Base-by-base conservation (phyloP, 2,888 invertebrate species). In the Cremastinae sp. region DNA sequence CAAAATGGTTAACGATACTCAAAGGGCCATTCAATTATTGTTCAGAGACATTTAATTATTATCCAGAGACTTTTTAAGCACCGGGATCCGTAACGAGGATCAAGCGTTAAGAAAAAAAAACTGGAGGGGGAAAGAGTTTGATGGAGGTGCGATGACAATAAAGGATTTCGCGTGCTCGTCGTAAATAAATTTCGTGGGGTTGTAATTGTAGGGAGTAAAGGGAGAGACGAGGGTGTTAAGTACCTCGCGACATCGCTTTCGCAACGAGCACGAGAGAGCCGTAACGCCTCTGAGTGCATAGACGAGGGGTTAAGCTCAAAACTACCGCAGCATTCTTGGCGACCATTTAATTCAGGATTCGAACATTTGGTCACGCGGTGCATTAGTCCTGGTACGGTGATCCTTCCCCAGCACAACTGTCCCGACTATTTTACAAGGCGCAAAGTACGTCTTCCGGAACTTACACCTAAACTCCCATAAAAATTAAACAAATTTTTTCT, bases 371-470 rank as follows among this genome's bases (percentile, higher is more conserved):
- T 83, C 83, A 73, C 80, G 84, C 81, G 82, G 81, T 82, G 83
- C 87, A 86, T 87, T 87, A 87, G 86, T 82, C 86, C 83, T 86
- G 87, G 83, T 84, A 86, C 83, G 83, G 80, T 82, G 86, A 84
- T 86, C 85, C n/a, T 84, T 80, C 69, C 74, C 72, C 14, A 49
- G 41, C 41, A 20, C 51, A 51, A 47, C 66, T 56, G 9, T 53
- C 14, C 66, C 43, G 12, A n/a, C n/a, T n/a, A n/a, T n/a, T n/a
- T n/a, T n/a, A n/a, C n/a, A n/a, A n/a, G n/a, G n/a, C n/a, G n/a
- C n/a, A n/a, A n/a, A n/a, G n/a, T n/a, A n/a, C n/a, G n/a, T n/a
- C n/a, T n/a, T n/a, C n/a, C n/a, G n/a, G n/a, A n/a, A n/a, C n/a
- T n/a, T n/a, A n/a, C n/a, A n/a, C n/a, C n/a, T n/a, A n/a, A 41